phyloP scores from a whole-genome alignment of 2,888 invertebrate genomes.

The Andrena marginata region DNA sequence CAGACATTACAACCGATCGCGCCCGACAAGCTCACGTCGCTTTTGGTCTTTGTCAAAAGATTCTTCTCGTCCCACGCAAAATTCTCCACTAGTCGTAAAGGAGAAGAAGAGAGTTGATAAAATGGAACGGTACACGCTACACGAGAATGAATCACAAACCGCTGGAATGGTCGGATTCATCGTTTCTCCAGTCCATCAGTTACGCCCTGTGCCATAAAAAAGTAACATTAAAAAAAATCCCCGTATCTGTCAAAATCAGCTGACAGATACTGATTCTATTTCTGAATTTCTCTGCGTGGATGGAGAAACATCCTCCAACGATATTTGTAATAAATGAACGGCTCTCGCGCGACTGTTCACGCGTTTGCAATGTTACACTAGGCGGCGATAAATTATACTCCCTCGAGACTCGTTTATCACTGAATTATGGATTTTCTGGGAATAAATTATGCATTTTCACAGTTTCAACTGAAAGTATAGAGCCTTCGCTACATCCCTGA shows the following conservation, averaged over 20 bases:
- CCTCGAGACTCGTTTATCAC: background rate
- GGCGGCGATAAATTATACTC: background rate
- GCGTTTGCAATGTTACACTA: background rate
- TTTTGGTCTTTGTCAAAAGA: conserved; percentile 64
- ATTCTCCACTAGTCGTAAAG: conserved; percentile 70
- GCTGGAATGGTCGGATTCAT: conserved; percentile 74
- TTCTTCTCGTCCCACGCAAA: conserved; percentile 68
- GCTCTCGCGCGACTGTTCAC: conserved; percentile 25
- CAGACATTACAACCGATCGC: conserved; percentile 67
- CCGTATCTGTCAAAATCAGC: conserved; percentile 42
- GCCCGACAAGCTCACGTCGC: conserved; percentile 66
- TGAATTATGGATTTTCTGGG: background rate
- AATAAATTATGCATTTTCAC: too few relatives aligned
- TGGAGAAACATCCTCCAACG: conserved; percentile 21
- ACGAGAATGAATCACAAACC: conserved; percentile 64
- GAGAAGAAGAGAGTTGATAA: background rate
- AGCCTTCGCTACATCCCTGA: too few relatives aligned
- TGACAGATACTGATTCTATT: conserved; percentile 36
- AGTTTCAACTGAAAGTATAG: too few relatives aligned
- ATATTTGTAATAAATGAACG: conserved; percentile 41
- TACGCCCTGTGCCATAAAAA: conserved; percentile 49
- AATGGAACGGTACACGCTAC: background rate
- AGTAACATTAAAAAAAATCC: conserved; percentile 20
- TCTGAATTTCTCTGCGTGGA: background rate
- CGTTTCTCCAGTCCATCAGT: conserved; percentile 78